Percentiles rank a stretch among this genome's conserved stretches.
Conservation (phyloP, 2,888 invertebrate genomes). For the Diadromus collaris region DNA sequence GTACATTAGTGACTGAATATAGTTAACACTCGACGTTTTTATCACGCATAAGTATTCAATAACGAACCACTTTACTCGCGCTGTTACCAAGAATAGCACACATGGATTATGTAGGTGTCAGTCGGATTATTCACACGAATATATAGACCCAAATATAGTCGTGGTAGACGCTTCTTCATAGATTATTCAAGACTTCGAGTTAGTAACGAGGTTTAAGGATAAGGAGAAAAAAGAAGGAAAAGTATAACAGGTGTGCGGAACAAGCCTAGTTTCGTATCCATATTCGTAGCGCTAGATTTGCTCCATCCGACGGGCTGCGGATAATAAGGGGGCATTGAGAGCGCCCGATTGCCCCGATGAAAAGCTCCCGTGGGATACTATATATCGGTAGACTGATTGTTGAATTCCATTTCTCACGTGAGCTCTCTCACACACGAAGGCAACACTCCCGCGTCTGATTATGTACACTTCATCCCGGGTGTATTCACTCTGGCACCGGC, state of each 20-base stretch:
- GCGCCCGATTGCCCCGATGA: constrained; percentile 53
- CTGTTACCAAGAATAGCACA: too few species aligned
- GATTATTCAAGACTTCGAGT: constrained; percentile 37
- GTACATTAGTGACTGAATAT: too few species aligned
- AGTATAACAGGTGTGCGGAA: background rate
- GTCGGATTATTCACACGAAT: background rate
- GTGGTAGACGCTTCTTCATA: background rate
- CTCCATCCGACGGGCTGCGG: constrained; percentile 46
- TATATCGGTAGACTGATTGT: constrained; percentile 71
- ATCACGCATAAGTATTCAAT: too few species aligned
- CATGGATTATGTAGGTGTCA: background rate
- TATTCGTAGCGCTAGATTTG: background rate
- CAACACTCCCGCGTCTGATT: constrained; percentile 20
- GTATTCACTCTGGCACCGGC: constrained; percentile 43
- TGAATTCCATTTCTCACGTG: constrained; percentile 51
- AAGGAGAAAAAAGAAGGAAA: constrained; percentile 1
- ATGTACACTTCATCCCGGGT: constrained; percentile 41
- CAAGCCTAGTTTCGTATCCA: background rate
- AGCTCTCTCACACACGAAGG: background rate
- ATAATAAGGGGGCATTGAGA: constrained; percentile 51
- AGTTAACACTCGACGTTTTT: too few species aligned
- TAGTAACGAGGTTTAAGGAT: constrained; percentile 7
- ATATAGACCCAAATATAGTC: background rate
- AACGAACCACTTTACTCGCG: too few species aligned
- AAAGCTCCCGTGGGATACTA: constrained; percentile 63